Evolutionary conservation across 2,797 vertebrate genomes (phyloP), one percentile per base, ranked within the genome.

Genomic region (Sebastes nivosus): DNA sequence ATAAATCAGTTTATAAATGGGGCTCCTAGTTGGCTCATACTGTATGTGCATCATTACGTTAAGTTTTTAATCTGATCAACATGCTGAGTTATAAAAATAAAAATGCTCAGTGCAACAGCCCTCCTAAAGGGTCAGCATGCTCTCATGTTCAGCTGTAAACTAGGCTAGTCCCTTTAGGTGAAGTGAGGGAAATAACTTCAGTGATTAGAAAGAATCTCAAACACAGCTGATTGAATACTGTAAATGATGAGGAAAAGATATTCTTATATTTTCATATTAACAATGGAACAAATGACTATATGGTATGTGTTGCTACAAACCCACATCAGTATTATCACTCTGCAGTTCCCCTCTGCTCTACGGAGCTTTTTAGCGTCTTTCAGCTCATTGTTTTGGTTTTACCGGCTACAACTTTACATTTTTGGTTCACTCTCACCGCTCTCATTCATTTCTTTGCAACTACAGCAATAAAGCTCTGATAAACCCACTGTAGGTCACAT

Each of bases 1-100:
- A 76, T 67, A 61, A 89, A 79, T 65, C 76, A 70, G 42, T 82
- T 83, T 57, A 70, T 75, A 77, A 84, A 64, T 46, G 34, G 46
- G 57, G 29, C 63, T 85, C 2, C 77, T 55, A 79, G 36, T 81
- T 78, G 46, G 58, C 64, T 78, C 60, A 20, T 65, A 38, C 36
- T 38, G 13, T 38, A 68, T 46, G 42, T 78, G 72, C 65, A 74
- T 81, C 78, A 77, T 83, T 61, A 64, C 76, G 79, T 81, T 54
- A 67, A 82, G 52, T 50, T 80, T 87, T 87, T 84, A 80, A 88
- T 90, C 76, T 75, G 73, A 88, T 79, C 66, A 74, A 63, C 75
- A 81, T 64, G 61, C 74, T 67, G 67, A 74, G 30, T 67, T 79
- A 16, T 77, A 4, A 70, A 80, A 80, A 80, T 52, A 10, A 59